Percentiles rank a stretch among this genome's conserved stretches.
These are phyloP conservation scores for Amphibalanus amphitrite DNA, from an alignment of 1,140 invertebrate species.

Conservation along the genomic window DNA sequence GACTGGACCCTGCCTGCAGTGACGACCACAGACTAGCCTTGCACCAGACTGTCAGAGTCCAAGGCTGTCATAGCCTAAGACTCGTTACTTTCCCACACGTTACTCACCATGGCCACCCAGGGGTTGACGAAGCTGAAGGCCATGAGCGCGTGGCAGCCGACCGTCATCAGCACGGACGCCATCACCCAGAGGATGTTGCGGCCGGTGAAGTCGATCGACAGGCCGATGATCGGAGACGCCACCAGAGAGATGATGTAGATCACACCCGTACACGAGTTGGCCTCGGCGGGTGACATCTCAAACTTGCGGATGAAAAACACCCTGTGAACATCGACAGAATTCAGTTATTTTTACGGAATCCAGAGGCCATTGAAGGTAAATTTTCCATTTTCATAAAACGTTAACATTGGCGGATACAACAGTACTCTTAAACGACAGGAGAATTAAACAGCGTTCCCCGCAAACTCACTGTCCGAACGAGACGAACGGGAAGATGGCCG, in stretches of 20 bases:
- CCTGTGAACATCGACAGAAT: no score
- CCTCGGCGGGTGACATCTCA: conserved; percentile 43
- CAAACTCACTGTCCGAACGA: conserved; percentile 81
- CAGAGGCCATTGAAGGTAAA: no score
- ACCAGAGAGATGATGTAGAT: conserved; percentile 80
- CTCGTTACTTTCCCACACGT: no score
- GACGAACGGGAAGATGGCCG: conserved; percentile 92
- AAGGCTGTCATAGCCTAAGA: no score
- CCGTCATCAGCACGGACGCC: conserved; percentile 53
- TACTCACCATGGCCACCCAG: conserved; percentile 65
- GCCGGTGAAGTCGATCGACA: conserved; percentile 74
- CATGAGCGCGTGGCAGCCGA: conserved; percentile 58
- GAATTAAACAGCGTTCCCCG: no score
- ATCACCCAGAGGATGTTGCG: conserved; percentile 81
- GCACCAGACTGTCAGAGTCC: no score
- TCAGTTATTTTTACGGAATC: no score
- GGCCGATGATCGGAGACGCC: conserved; percentile 77
- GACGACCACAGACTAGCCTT: no score
- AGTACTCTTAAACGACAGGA: no score
- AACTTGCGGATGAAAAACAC: conserved; percentile 81
- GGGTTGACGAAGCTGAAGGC: conserved; percentile 78
- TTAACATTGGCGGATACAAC: no score
- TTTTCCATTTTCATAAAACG: no score
- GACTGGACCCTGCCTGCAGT: no score
- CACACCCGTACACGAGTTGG: conserved; percentile 70